Base-by-base conservation (phyloP, 2,797 vertebrate species). In the Danionella dracula region DNA sequence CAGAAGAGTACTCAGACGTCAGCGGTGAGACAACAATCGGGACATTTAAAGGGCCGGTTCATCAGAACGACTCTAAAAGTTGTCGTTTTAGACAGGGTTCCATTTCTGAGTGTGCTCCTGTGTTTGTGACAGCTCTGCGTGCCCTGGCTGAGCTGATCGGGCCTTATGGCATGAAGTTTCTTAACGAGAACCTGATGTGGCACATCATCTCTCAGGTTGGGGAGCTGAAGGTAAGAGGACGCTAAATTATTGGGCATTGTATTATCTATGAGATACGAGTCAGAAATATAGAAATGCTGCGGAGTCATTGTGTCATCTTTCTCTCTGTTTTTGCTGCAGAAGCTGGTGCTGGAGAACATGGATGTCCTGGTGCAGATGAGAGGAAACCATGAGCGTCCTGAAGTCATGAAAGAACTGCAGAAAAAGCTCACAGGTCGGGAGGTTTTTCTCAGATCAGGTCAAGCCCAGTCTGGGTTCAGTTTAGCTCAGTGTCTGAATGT, bases 161-260 rank as follows among this genome's bases (percentile, higher is more conserved):
- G 23, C 91, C 94, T 0, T 98, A 96, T 0, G 95, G 95, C 15
- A 82, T 95, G 84, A 94, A 88, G 82, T 95, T 94, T 81, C 78
- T 98, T 73, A 90, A 88, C 4, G 95, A 97, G 76, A 96, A 96
- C 78, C 87, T 98, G 57, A 94, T 96, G 90, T 98, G 94, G 95
- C 95, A 98, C 46, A 92, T 98, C 81, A 90, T 92, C n/a, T 96
- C 93, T 19, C 94, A 98, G 85, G 85, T 98, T 19, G 80, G 80
- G 4, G 94, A 97, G 79, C 83, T 97, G 45, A 96, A 95, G 94
- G 95, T 94, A 84, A 13, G 23, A 27, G 19, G 5, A 37, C 19
- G n/a, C n/a, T n/a, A n/a, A n/a, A n/a, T n/a, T n/a, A n/a, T n/a
- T n/a, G n/a, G n/a, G n/a, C n/a, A n/a, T n/a, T n/a, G n/a, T n/a